Evolutionary conservation across 2,888 invertebrate species (phyloP).

Genomic region (Drosophila niveifrons): DNA sequence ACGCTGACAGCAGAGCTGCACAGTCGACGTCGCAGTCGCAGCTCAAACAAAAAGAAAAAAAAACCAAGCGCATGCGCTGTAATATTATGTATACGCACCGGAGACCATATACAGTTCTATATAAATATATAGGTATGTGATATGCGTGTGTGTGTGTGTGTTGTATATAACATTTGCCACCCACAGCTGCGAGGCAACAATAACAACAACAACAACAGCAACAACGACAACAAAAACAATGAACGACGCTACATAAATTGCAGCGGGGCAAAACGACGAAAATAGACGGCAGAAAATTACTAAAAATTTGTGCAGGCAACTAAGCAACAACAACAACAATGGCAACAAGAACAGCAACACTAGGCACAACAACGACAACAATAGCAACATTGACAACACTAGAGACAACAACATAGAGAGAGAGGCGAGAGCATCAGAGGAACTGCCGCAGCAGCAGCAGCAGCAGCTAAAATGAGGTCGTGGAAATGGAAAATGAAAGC

Average conservation of each 20-base stretch:
- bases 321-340: slow-evolving; percentile 32
- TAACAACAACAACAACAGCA: slow-evolving; percentile 40
- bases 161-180: slow-evolving; percentile 56
- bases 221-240: slow-evolving; percentile 31
- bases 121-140: slow-evolving; percentile 7
- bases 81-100: slow-evolving; percentile 41
- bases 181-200: slow-evolving; percentile 67
- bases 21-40: slow-evolving; percentile 5
- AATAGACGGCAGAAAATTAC: slow-evolving; percentile 52
- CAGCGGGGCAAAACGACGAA: slow-evolving; percentile 37
- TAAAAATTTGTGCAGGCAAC: slow-evolving; percentile 53
- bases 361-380: neutral
- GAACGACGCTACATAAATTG: slow-evolving; percentile 48
- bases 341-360: slow-evolving; percentile 8
- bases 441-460: slow-evolving; percentile 26
- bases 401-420: neutral
- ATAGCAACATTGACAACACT: no score
- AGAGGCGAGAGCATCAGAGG: slow-evolving; percentile 2
- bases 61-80: slow-evolving; percentile 64
- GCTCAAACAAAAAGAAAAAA: neutral
- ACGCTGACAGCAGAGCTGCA: slow-evolving; percentile 11
- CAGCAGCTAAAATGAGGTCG: slow-evolving; percentile 82
- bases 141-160: slow-evolving; percentile 1
- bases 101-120: slow-evolving; percentile 23
- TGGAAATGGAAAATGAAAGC: slow-evolving; percentile 85